Base-by-base conservation (phyloP, 2,113 vertebrate genomes). In the Corynorhinus townsendii region DNA sequence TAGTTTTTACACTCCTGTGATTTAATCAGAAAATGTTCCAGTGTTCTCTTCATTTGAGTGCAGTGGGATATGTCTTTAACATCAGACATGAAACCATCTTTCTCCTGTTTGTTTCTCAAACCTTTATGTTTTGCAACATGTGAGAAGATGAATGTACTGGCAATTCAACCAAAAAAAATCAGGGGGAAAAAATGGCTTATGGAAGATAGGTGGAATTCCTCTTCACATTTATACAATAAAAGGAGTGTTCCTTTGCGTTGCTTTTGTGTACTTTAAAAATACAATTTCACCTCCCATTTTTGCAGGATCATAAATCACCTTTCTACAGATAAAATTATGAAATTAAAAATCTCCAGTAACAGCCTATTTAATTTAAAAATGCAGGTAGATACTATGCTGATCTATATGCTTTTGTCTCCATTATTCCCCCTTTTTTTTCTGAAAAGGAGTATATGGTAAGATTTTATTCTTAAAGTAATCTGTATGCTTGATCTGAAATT, bases 81-180 rank as follows among this genome's bases (percentile, higher is more conserved):
- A 89, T 93, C 79, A 96, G 92, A 96, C 95, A 89, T 69, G 80
- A 79, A 95, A 76, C 71, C 88, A 75, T 90, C 92, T 96, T 84
- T 92, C 93, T 95, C 69, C 86, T 76, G 80, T 92, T 96, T 88
- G 83, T 90, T 92, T 89, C 92, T 92, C 82, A 93, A 90, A 97
- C 90, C 49, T 95, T 93, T 94, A 89, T 95, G 92, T 93, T 89
- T 96, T 95, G 15, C 62, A 89, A 86, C 86, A 43, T 77, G 52
- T 95, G 86, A 97, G 96, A 94, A 73, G 79, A 96, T 56, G 20
- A 56, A 56, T 56, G 30, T 81, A 69, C 93, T 96, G 35, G 95
- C 72, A 92, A 96, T 96, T 97, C 77, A 96, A 16, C 97, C 35
- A 91, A 96, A 89, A 79, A 62, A 95, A 97, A 81, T 96, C 86